phyloP scores from a whole-genome alignment of 2,113 vertebrate species.

The Herpetotheres cachinnans region DNA sequence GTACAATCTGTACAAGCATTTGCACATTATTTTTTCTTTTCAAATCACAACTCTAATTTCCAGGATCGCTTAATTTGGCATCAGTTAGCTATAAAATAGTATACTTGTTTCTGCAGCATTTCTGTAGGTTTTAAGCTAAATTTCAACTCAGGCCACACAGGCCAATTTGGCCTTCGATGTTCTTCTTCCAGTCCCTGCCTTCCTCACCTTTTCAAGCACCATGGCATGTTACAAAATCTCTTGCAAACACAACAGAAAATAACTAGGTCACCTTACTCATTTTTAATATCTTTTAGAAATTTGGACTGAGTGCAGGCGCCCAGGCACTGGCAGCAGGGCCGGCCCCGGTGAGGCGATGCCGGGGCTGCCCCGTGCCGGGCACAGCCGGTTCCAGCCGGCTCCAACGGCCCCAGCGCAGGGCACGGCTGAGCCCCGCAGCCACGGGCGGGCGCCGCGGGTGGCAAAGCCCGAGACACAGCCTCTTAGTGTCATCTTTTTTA shows the following conservation, averaged over 20 bases:
- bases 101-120: background rate
- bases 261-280: background rate
- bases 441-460: accelerated
- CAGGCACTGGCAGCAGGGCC: accelerated
- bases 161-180: background rate
- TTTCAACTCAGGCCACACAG: background rate
- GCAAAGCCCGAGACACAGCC: background rate
- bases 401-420: accelerated
- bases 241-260: accelerated
- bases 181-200: background rate
- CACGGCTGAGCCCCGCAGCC: background rate
- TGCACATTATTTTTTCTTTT: background rate
- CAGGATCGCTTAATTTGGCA: background rate
- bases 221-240: background rate
- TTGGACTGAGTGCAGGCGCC: background rate
- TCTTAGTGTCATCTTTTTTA: background rate
- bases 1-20: background rate
- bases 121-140: background rate
- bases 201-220: background rate
- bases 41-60: background rate
- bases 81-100: background rate
- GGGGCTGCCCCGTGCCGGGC: background rate
- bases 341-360: background rate
- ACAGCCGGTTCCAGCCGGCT: background rate
- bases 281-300: background rate